Evolutionary conservation across 2,113 vertebrate genomes (phyloP).

Genomic region (Pao palembangensis): DNA sequence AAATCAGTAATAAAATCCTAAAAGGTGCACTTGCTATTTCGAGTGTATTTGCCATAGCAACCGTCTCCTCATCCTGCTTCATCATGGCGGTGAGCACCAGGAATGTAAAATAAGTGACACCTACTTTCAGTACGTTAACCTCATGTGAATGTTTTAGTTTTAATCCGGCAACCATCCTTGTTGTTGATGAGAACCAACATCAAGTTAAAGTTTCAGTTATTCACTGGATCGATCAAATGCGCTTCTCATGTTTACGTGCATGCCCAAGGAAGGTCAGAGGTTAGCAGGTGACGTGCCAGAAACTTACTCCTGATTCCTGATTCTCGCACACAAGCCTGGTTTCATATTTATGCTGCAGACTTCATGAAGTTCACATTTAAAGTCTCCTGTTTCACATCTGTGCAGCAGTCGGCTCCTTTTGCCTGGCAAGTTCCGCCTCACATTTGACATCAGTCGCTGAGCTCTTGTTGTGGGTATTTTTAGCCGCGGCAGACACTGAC

Average conservation of each 20-base stretch:
- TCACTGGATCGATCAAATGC: not conserved
- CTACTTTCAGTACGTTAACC: too few species aligned
- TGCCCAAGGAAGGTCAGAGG: too few species aligned
- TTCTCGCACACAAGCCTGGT: conserved; percentile 5
- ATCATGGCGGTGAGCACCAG: conserved; percentile 6
- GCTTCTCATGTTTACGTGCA: too few species aligned
- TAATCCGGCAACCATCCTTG: too few species aligned
- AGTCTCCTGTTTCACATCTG: conserved; percentile 22
- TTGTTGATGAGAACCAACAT: not conserved
- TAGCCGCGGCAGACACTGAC: conserved; percentile 41
- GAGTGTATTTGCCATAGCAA: conserved; percentile 50
- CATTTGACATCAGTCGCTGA: conserved; percentile 48
- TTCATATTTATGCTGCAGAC: conserved; percentile 23
- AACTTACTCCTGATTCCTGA: too few species aligned
- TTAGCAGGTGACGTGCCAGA: too few species aligned
- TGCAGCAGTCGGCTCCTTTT: conserved; percentile 29
- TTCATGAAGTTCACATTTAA: conserved; percentile 24
- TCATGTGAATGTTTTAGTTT: too few species aligned
- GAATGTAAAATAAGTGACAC: too few species aligned
- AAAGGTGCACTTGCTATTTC: too few species aligned
- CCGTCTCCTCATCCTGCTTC: conserved; percentile 39
- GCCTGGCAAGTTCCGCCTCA: conserved; percentile 32
- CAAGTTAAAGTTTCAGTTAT: not conserved
- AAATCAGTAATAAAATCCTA: too few species aligned
- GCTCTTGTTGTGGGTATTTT: conserved; percentile 47